Evolutionary conservation across 2,797 vertebrate genomes (phyloP).

Genomic region (Anabacerthia variegaticeps): DNA sequence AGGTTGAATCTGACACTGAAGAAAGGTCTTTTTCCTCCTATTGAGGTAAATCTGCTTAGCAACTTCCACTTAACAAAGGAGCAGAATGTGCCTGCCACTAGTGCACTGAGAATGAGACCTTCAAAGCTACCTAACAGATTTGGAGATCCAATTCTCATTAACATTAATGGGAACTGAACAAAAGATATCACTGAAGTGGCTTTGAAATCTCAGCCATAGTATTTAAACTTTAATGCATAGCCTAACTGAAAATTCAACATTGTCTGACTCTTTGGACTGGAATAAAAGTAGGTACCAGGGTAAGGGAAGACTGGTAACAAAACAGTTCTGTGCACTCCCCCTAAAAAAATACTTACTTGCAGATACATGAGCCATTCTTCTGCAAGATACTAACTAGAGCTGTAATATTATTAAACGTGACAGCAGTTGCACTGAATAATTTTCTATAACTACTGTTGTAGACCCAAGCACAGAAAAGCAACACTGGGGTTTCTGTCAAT

Average conservation of each 20-base stretch:
- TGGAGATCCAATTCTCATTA: neutral
- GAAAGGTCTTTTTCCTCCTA: neutral
- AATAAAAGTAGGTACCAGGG: neutral
- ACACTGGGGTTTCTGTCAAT: neutral
- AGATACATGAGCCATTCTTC: neutral
- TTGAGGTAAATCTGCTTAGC: neutral
- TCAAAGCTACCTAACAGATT: neutral
- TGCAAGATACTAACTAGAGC: neutral
- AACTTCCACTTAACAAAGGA: neutral
- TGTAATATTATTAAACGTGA: rapidly evolving
- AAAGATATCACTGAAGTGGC: neutral
- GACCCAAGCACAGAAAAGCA: neutral
- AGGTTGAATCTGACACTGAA: neutral
- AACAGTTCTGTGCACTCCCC: neutral
- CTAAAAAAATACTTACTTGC: neutral
- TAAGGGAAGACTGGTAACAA: neutral
- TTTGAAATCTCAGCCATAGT: constrained; percentile 24
- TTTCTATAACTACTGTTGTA: neutral
- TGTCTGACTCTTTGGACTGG: neutral
- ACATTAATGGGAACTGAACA: neutral
- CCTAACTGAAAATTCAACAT: neutral
- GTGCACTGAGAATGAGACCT: neutral
- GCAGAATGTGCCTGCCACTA: neutral
- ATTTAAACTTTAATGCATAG: constrained; percentile 2
- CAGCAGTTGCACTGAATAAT: neutral